These are phyloP conservation scores for Peucedramus taeniatus DNA, from an alignment of 2,113 vertebrate genomes.

Conservation along the genomic window DNA sequence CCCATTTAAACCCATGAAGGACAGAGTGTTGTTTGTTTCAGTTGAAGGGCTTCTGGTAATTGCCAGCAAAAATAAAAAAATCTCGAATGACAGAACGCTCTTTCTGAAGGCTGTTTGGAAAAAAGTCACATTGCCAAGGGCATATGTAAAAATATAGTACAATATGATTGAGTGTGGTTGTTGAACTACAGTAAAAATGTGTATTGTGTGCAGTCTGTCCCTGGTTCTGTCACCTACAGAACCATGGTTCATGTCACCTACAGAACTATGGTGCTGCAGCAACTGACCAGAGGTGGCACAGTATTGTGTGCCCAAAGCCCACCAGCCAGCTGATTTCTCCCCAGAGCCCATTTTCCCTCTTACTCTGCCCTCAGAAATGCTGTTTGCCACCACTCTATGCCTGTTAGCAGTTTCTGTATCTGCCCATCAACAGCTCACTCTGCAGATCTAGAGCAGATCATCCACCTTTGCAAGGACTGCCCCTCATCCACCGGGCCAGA, in stretches of 20 bases:
- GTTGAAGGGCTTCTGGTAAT: background rate
- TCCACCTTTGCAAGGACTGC: background rate
- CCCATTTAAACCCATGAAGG: background rate
- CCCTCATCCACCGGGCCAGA: background rate
- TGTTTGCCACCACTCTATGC: background rate
- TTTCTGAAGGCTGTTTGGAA: background rate
- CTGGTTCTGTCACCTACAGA: background rate
- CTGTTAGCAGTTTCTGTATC: background rate
- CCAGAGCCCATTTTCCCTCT: background rate
- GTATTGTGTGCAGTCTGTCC: fast-evolving
- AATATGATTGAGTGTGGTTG: background rate
- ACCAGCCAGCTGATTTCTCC: no score
- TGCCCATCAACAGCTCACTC: background rate
- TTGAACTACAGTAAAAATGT: background rate
- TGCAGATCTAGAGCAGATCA: background rate
- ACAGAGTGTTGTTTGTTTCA: background rate
- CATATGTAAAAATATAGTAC: background rate
- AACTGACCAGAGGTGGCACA: background rate
- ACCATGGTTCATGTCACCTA: background rate
- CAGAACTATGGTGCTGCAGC: background rate
- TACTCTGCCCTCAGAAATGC: background rate
- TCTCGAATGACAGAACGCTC: background rate
- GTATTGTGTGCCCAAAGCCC: background rate
- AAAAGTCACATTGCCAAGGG: background rate
- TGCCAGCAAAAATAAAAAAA: background rate